A percentile compares a stretch with the other conserved stretches of the same genome.
Evolutionary conservation across 1,140 invertebrate species (phyloP).

Genomic region (Apis florea): DNA sequence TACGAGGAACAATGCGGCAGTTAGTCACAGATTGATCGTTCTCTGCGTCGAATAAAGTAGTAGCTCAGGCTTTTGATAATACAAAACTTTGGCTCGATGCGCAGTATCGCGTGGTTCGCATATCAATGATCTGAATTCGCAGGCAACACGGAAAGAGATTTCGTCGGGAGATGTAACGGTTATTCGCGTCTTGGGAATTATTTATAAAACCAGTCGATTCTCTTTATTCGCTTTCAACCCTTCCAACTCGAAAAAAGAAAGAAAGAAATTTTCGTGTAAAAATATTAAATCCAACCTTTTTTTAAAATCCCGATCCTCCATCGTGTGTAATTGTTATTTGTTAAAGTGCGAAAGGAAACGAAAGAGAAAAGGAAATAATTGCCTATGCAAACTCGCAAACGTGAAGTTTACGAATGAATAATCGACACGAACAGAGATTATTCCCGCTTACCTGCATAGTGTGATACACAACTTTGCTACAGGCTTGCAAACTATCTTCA

Average conservation of each 20-base stretch:
- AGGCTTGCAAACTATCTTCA: constrained; percentile 55
- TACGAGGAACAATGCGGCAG: constrained; percentile 19
- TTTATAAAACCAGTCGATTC: constrained; percentile 4
- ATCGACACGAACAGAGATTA: constrained; percentile 1
- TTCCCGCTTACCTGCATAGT: constrained; percentile 67
- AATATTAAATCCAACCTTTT: not conserved
- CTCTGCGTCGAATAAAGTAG: constrained; percentile 25
- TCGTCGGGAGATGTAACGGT: constrained; percentile 27
- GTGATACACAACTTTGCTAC: constrained; percentile 54
- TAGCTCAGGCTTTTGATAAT: constrained; percentile 31
- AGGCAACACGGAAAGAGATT: constrained; percentile 33
- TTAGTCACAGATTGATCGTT: not conserved
- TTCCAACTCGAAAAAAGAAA: not conserved
- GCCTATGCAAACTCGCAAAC: not conserved
- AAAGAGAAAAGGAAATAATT: no score
- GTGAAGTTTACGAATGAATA: not conserved
- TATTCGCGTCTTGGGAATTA: constrained; percentile 6
- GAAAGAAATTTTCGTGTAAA: not conserved
- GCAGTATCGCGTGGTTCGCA: constrained; percentile 10
- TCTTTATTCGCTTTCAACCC: not conserved
- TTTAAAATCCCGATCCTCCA: not conserved
- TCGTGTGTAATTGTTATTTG: no score
- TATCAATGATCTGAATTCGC: constrained; percentile 21
- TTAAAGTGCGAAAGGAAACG: no score
- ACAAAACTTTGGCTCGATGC: constrained; percentile 5